Evolutionary conservation across 2,113 vertebrate species (phyloP), one percentile per base, ranked within the genome.

Genomic region (Lycocorax pyrrhopterus): DNA sequence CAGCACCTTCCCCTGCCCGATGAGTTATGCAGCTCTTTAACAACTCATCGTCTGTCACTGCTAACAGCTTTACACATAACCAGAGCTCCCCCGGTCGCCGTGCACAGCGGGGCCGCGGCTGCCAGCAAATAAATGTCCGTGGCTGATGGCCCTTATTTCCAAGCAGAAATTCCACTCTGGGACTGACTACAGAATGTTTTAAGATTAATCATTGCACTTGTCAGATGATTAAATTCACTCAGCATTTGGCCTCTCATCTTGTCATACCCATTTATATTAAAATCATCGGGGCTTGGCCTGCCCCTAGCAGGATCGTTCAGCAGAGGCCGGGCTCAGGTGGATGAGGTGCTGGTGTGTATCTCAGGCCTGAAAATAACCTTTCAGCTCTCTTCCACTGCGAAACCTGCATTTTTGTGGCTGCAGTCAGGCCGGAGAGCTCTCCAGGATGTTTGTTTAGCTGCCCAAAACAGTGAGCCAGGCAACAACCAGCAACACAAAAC

Each of bases 211-310:
- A 88, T 12, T 63, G 75, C 75, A 56, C 23, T 93, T 93, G 88
- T 78, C 95, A 95, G 79, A 66, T 89, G 56, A 90, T 91, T 92
- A 93, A 92, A 93, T 53, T 71, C 81, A 74, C 82, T 76, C 91
- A 47, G 67, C 44, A 6, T 71, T 89, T 84, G 72, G 63, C 56
- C 53, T 90, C 87, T 87, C 84, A 23, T 79, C 71, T 72, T 81
- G 58, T 63, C 46, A 14, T 41, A 10, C 16, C 82, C 44, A 3
- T 84, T 59, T 41, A 30, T 53, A 95, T 59, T 47, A 26, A 89
- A 96, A 89, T 68, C 81, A 73, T 22, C 18, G 0, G 9, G 46
- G 77, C 49, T 75, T 59, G 84, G 39, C 74, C 77, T 78, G 77
- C 62, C 53, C 73, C 9, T 4, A 30, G 77, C 79, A 68, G 67